Conservation (phyloP, 2,888 invertebrate species). For the Limenitis camilla region DNA sequence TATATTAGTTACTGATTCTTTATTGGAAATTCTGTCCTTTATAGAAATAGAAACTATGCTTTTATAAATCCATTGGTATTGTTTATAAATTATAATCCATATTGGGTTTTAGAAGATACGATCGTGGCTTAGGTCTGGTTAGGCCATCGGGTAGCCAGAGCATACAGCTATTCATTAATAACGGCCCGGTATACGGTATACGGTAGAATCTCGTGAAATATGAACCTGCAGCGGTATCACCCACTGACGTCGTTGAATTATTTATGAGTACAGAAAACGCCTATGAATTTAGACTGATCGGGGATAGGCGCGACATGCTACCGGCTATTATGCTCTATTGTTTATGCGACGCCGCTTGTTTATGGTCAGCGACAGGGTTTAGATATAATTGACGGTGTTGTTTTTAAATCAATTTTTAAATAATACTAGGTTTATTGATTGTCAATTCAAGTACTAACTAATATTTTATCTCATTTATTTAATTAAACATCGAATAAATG, state of each 20-base stretch:
- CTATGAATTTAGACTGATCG: slow-evolving; percentile 21
- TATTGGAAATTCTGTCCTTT: no score
- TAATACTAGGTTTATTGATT: no score
- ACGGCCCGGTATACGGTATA: background rate
- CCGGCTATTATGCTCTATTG: slow-evolving; percentile 12
- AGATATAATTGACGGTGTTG: no score
- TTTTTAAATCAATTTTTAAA: no score
- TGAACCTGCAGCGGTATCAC: slow-evolving; percentile 14
- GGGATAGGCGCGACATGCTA: slow-evolving; percentile 8
- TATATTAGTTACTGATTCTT: no score
- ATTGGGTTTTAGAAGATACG: background rate
- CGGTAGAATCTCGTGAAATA: slow-evolving; percentile 12
- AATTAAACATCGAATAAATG: no score
- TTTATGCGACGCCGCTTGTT: no score
- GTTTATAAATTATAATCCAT: background rate
- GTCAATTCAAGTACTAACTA: no score
- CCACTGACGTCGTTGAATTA: slow-evolving; percentile 12
- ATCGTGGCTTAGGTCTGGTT: slow-evolving; percentile 1
- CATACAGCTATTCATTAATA: slow-evolving; percentile 16
- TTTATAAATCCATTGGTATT: background rate
- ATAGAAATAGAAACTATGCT: background rate
- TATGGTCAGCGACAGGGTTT: no score
- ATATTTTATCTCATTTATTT: no score
- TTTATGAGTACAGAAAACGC: slow-evolving; percentile 17
- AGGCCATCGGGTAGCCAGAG: background rate